Base-by-base conservation (phyloP, 1,140 invertebrate species). In the Manduca sexta region DNA sequence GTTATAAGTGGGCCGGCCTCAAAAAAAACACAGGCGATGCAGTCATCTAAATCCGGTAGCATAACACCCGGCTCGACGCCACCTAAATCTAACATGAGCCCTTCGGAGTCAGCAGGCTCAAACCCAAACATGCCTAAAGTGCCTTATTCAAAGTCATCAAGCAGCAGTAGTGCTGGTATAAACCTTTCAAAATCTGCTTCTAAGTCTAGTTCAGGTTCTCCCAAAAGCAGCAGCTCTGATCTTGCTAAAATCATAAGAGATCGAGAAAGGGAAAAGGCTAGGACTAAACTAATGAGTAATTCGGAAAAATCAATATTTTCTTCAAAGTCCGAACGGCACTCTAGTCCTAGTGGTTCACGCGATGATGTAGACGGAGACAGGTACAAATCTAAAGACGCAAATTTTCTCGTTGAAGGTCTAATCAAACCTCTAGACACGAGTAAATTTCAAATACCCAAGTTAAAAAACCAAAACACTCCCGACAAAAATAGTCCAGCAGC, bases 361-460 rank as follows among this genome's bases (percentile, higher is more conserved):
- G 89, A 92, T 41, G 91, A 92, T 31, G 88, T 87, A 30, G 91
- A 92, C 14, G 87, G 87, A 30, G 89, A 90, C 45, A 85, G 88
- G 31, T 52, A 70, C 87, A 59, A 88, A 86, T 21, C 75, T 7
- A 91, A 91, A 54, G 87, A 89, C 45, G 84, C 88, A 1, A 89
- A 82, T 50, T 86, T 90, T 45, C 83, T 91, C 26, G 91, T 93
- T 53, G 92, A 93, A 65, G 92, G 92, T 11, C 77, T 93, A 12
- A 93, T 93, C 35, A 94, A 94, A 60, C 90, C 92, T 13, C 73
- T 95, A 6, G 93, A 95, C 66, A 93, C 93, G 1, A 86, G 84
- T 49, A 95, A 94, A 67, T 95, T 94, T 86, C 93, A 95, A 85
- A 95, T 95, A 65, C 94, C 94, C 0, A 95, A 95, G 80, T 69